Base-by-base conservation (phyloP, 2,888 invertebrate genomes). In the Nyleta sp. region DNA sequence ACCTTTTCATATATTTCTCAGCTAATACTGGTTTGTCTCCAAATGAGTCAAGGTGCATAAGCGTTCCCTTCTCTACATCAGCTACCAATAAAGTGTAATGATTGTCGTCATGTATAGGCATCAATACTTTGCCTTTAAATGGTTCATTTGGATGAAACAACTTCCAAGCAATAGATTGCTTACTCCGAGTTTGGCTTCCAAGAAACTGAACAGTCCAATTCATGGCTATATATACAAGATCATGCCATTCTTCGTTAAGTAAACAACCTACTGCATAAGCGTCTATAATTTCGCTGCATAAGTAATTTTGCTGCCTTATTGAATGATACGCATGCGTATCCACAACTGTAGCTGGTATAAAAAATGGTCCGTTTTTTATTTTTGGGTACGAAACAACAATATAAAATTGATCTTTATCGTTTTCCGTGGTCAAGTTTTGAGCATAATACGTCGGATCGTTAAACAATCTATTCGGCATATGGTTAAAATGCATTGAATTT, bases 381-480 rank as follows among this genome's bases (percentile, higher is more conserved):
- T 52, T 52, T 17, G 33, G 33, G 33, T 52, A 52, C 2, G 18
- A 10, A 8, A 18, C 31, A 2, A 50, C 15, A 6, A 28, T 28
- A 13, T 24, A 24, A 28, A 3, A 2, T 28, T 8, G 4, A 10
- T n/a, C 13, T 13, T 8, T 8, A 6, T 31, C 2, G 31, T 52
- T 11, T 35, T 17, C 18, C 11, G 20, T 35, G 5, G 20, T 22
- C 18, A 59, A 28, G 15, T 59, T 10, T 44, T 60, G 60, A n/a
- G 33, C 44, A 15, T 60, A 60, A 46, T 60, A 60, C 0, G 8
- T 33, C 0, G 31, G 22, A 22, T 62, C 48, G 35, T 62, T 17
- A 15, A 62, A 62, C n/a, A 62, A 13, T 31, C 48, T 22, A 11
- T 62, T 62, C 8, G 15, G 10, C 62, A 62, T 33, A 17, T 35